A percentile compares a stretch with the other conserved stretches of the same genome.
Conservation (phyloP, 2,113 vertebrate species). For the Crypturellus undulatus region DNA sequence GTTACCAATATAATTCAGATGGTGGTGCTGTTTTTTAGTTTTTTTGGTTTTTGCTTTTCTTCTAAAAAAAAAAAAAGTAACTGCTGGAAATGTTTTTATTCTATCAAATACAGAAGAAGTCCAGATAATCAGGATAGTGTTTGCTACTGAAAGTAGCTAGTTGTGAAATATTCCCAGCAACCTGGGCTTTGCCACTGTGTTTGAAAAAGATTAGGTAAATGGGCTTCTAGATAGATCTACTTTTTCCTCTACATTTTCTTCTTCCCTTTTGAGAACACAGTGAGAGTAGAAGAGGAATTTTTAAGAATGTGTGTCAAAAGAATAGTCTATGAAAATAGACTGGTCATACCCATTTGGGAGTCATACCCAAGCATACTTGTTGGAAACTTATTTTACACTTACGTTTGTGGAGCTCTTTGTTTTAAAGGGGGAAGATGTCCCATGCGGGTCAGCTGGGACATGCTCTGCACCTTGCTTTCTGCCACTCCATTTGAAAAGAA, state of each 20-base stretch:
- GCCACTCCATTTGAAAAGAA: not conserved
- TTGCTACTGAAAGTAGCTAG: constrained; percentile 38
- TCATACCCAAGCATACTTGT: not conserved
- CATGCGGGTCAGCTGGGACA: not conserved
- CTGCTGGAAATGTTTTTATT: constrained; percentile 54
- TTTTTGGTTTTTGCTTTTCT: constrained; percentile 34
- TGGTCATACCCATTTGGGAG: too few relatives aligned
- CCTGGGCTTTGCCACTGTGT: constrained; percentile 30
- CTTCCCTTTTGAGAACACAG: not conserved
- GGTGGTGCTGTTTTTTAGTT: constrained; percentile 18
- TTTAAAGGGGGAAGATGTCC: constrained; percentile 3
- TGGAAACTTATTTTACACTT: not conserved
- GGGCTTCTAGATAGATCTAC: not conserved
- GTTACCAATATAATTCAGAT: constrained; percentile 67
- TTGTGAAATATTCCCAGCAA: constrained; percentile 37
- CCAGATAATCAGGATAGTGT: constrained; percentile 23
- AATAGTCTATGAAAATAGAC: not conserved
- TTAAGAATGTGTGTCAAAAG: not conserved
- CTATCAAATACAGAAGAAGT: constrained; percentile 54
- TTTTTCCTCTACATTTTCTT: constrained; percentile 33
- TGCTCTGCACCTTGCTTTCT: not conserved
- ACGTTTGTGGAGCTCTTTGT: constrained; percentile 10
- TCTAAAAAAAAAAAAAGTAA: constrained; percentile 64
- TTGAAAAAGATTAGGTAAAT: constrained; percentile 52
- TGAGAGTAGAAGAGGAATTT: constrained; percentile 20